Base-by-base conservation (phyloP, 2,888 invertebrate genomes). In the Celastrina argiolus region DNA sequence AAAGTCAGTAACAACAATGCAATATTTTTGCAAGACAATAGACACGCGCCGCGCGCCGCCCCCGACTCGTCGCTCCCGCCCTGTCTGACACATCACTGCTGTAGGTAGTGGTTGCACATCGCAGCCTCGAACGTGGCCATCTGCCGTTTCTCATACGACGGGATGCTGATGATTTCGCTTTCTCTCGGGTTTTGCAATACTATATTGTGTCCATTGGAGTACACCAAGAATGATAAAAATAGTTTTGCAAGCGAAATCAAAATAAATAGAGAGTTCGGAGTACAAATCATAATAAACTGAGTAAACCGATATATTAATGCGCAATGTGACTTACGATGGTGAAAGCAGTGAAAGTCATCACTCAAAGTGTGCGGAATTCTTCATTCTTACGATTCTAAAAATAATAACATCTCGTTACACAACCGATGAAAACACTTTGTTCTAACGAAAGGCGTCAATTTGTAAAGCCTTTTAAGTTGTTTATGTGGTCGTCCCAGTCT, bases 291-390 rank as follows among this genome's bases (percentile, higher is more conserved):
- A 77, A 66, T 70, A 73, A 75, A 74, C 73, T 78, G 76, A 78
- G 78, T 76, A 78, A 76, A 79, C 76, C 72, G 74, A 77, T 79
- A 74, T 78, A 74, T 75, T 82, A 82, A 81, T 76, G 80, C 80
- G 77, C 81, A 76, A 71, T 81, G 81, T 80, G 80, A 77, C 77
- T 78, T 78, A 78, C 74, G 80, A 81, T 78, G 84, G 89, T 85
- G 90, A 90, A 90, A 90, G 88, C 85, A 87, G 90, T 85, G 90
- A 90, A 90, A 90, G 89, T 87, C 74, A 79, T 80, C 75, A 75
- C 66, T 66, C 58, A 45, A 66, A 69, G 65, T 69, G 68, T 61
- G 67, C 72, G 74, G 71, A 76, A 75, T 76, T 80, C 76, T 79
- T 79, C 78, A 77, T 81, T 78, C 80, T 76, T 81, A 78, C 65